phyloP scores from a whole-genome alignment of 37 sponge, comb jelly and placozoan genomes.

The Agelas oroides region DNA sequence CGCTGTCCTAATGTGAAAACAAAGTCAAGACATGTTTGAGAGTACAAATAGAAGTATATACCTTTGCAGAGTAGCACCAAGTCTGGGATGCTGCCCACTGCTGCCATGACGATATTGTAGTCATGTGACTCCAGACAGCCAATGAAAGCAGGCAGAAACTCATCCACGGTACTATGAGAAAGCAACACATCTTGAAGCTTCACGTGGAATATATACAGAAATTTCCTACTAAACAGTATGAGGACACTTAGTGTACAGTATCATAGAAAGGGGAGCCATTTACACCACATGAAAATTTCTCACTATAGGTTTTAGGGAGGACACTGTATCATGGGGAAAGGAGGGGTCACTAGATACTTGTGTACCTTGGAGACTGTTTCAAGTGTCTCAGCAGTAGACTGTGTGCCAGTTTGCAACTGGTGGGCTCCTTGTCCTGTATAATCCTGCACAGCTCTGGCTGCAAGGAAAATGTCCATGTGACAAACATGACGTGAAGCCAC shows the following conservation, averaged over 20 bases:
- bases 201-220: too few relatives aligned
- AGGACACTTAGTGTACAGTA: too few relatives aligned
- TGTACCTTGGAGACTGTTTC: constrained; percentile 50
- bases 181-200: too few relatives aligned
- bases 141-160: constrained; percentile 58
- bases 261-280: too few relatives aligned
- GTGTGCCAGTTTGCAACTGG: constrained; percentile 56
- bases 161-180: constrained; percentile 53
- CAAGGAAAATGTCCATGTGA: constrained; percentile 9
- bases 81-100: constrained; percentile 47
- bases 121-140: constrained; percentile 74
- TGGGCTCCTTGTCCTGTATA: constrained; percentile 57
- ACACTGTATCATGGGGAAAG: too few relatives aligned
- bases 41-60: too few relatives aligned
- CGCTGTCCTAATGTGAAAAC: neutral
- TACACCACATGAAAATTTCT: too few relatives aligned
- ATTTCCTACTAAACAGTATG: too few relatives aligned
- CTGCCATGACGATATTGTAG: constrained; percentile 53
- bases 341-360: too few relatives aligned
- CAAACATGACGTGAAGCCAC: too few relatives aligned
- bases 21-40: too few relatives aligned
- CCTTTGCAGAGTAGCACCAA: constrained; percentile 67
- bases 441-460: constrained; percentile 82
- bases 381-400: constrained; percentile 67
- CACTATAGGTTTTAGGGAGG: too few relatives aligned